Base-by-base conservation (phyloP, 2,888 invertebrate genomes). In the Dascillus cervinus region DNA sequence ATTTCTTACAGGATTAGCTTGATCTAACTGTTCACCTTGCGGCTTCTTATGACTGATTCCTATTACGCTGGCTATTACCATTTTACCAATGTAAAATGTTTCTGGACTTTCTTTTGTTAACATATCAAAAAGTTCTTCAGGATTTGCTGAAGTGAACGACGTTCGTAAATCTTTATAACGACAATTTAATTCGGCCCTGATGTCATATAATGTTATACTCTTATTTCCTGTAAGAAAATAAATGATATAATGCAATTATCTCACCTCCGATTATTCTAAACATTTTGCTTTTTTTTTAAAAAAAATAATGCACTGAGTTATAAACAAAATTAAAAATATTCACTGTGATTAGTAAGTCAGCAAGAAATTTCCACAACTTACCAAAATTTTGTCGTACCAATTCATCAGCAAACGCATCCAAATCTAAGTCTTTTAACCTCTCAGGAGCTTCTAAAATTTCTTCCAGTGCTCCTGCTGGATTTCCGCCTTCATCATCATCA, bases 361-460 rank as follows among this genome's bases (percentile, higher is more conserved):
- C n/a, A n/a, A n/a, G n/a, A n/a, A n/a, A n/a, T n/a, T n/a, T n/a
- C n/a, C n/a, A n/a, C n/a, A 23, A 32, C 43, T 27, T 38, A 50
- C 56, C 60, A 26, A 60, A 63, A 4, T 77, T 80, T 65, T 85
- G 96, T 31, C 95, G 73, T 53, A 94, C 90, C 36, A 98, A 70
- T 67, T 98, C 97, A 50, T 92, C 95, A 1, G 97, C 97, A 60
- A 98, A 98, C 0, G 97, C 97, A 62, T 98, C 97, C 39, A 98
- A 71, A 71, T 98, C 97, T 14, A 99, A 72, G 62, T 98, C 98
- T 62, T 91, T 91, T 13, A 95, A 67, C 47, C 91, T 73, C 57
- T 95, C 94, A 0, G 97, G 96, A 4, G 90, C 82, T 62, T 96
- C 94, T 1, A 98, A 70, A 55, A 98, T 97, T 64, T 97, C 97